Conservation (phyloP, 2,113 vertebrate genomes). For the Turdus rufiventris region DNA sequence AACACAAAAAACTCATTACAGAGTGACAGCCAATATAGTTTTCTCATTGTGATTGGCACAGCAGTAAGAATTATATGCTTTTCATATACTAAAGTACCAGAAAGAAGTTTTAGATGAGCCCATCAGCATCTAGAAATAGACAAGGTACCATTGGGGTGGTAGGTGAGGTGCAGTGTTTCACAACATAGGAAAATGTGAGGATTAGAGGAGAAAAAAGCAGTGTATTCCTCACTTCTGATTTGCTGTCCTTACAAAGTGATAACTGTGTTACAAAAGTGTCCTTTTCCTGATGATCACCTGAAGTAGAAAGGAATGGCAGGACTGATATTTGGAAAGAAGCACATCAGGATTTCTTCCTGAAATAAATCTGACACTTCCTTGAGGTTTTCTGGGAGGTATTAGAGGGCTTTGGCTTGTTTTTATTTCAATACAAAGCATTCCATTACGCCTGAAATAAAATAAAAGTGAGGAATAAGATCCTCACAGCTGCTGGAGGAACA, state of each 20-base stretch:
- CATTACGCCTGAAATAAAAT: background rate
- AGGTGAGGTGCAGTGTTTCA: background rate
- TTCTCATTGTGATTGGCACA: background rate
- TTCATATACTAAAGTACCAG: background rate
- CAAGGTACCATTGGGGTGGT: background rate
- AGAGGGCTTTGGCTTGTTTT: background rate
- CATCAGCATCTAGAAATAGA: background rate
- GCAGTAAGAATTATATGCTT: background rate
- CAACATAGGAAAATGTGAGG: background rate
- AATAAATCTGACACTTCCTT: background rate
- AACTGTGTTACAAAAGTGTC: background rate
- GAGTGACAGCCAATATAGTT: background rate
- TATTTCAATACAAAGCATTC: background rate
- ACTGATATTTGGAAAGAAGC: background rate
- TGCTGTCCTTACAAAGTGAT: background rate
- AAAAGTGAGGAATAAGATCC: background rate
- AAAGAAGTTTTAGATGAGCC: background rate
- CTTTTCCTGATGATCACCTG: background rate
- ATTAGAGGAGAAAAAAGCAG: background rate
- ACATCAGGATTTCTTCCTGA: background rate
- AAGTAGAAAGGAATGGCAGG: background rate
- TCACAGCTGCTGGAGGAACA: background rate
- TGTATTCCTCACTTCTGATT: background rate
- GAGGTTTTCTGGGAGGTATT: background rate
- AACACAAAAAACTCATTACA: background rate